Base-by-base conservation (phyloP, 2,113 vertebrate genomes). In the Amphiprion ocellaris region DNA sequence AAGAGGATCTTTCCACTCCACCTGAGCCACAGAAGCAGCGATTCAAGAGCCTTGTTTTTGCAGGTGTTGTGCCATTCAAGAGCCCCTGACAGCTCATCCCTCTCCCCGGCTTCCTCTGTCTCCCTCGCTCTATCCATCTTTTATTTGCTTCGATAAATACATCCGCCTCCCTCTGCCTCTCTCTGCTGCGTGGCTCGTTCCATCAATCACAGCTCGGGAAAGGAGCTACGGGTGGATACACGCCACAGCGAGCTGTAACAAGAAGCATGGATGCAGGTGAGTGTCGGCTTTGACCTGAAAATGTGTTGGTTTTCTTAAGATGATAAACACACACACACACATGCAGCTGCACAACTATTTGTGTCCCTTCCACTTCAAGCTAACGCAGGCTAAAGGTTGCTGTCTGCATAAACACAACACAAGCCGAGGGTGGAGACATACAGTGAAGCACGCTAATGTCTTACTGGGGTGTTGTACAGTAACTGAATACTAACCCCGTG, bases 1-100 rank as follows among this genome's bases (percentile, higher is more conserved):
- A 70, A 70, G 24, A 14, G 30, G 65, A 47, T 54, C 3, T 74
- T 69, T 75, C 76, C 9, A 37, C 72, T 59, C 44, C 11, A 49
- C 21, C 24, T 26, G 10, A 53, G 54, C 39, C 33, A 1, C 23
- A 37, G 54, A 64, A 72, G 62, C 74, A 23, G 63, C 70, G 65
- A 76, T 63, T 63, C 39, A 80, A 71, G 60, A 68, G 64, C 46
- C 26, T 78, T 80, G 71, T 86, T 84, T 54, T 78, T 81, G 74
- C 85, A 75, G 72, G 59, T 85, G 63, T 62, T 66, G 56, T 53
- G 59, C 46, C 78, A 50, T 69, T 72, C 52, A 72, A 65, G 39
- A 44, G 21, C 11, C 50, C 10, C 66, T 66, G 68, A 56, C 79
- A 84, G 59, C 64, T 53, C 19, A 3, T 70, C 23, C 56, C 39